phyloP scores from a whole-genome alignment of 2,888 invertebrate genomes.

The Apodemia mormo region DNA sequence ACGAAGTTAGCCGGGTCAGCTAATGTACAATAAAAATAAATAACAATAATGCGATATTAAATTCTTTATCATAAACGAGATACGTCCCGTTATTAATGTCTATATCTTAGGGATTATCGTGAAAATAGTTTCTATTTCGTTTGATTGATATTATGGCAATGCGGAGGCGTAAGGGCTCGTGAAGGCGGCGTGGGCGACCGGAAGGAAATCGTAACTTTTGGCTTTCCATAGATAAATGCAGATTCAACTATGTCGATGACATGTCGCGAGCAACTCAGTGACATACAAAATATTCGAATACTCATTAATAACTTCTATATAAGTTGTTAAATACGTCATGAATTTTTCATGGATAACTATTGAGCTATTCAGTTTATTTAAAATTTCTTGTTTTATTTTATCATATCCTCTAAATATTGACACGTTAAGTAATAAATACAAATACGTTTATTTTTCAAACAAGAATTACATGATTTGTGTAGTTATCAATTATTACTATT shows the following conservation, averaged over 20 bases:
- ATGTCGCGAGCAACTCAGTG: constrained; percentile 15
- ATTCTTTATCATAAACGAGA: neutral
- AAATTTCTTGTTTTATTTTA: too few relatives aligned
- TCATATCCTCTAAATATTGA: too few relatives aligned
- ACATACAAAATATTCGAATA: neutral
- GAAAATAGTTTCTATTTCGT: constrained; percentile 57
- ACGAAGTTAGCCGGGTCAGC: too few relatives aligned
- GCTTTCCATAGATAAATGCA: constrained; percentile 45
- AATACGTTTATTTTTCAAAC: too few relatives aligned
- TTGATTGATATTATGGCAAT: constrained; percentile 58
- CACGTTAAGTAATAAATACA: too few relatives aligned
- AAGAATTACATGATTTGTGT: too few relatives aligned
- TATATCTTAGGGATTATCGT: constrained; percentile 47
- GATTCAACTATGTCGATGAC: neutral
- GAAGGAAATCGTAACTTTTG: constrained; percentile 70
- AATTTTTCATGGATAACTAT: too few relatives aligned
- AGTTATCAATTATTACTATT: too few relatives aligned
- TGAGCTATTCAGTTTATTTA: too few relatives aligned
- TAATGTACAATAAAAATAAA: too few relatives aligned
- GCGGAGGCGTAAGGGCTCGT: constrained; percentile 55
- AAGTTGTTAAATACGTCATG: too few relatives aligned
- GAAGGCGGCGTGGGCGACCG: constrained; percentile 69
- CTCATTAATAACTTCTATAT: too few relatives aligned
- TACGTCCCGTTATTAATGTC: constrained; percentile 29
- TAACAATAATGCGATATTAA: constrained; percentile 1